phyloP scores from a whole-genome alignment of 2,113 vertebrate genomes.

The Pedionomus torquatus region DNA sequence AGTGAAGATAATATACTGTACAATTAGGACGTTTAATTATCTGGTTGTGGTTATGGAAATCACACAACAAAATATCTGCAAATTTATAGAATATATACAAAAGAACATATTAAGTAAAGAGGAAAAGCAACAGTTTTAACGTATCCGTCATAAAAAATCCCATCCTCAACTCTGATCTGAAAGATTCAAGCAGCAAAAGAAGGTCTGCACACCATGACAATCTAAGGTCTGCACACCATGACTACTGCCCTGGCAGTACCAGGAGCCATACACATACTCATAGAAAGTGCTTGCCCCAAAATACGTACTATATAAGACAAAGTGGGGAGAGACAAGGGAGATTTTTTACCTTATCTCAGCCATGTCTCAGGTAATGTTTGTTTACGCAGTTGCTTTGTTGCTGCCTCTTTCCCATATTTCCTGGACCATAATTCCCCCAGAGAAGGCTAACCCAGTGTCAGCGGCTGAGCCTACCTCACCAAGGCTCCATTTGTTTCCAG shows the following conservation, averaged over 20 bases:
- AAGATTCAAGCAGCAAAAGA: neutral
- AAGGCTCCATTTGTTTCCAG: neutral
- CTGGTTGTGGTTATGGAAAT: no score
- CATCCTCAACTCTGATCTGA: neutral
- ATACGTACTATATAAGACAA: neutral
- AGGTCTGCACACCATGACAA: neutral
- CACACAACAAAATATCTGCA: neutral
- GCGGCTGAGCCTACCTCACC: neutral
- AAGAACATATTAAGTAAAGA: neutral
- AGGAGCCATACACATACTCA: neutral
- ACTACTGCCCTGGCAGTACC: neutral
- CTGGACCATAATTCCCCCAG: neutral
- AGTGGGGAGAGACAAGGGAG: neutral
- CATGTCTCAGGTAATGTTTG: neutral
- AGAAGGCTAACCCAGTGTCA: neutral
- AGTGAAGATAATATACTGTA: conserved; percentile 16
- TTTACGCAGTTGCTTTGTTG: neutral
- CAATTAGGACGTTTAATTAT: conserved; percentile 47
- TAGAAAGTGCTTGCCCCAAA: neutral
- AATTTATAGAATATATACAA: neutral
- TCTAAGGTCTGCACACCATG: neutral
- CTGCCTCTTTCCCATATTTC: neutral
- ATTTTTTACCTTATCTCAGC: neutral
- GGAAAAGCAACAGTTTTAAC: neutral
- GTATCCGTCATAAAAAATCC: neutral